Evolutionary conservation across 2,888 invertebrate genomes (phyloP), one percentile per base, ranked within the genome.

Genomic region (Tetramorium bicarinatum): DNA sequence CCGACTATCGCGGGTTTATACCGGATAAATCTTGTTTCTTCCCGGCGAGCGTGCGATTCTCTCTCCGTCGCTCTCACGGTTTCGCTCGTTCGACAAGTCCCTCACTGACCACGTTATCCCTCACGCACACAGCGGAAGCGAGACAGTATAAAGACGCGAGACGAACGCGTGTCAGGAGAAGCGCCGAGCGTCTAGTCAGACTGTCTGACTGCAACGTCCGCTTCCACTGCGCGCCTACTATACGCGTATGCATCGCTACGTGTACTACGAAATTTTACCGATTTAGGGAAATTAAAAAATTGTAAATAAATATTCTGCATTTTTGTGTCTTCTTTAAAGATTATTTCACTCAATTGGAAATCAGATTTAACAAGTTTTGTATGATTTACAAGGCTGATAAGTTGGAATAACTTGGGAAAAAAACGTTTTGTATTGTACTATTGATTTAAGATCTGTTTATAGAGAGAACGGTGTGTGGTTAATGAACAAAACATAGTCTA

Each of bases 1-100:
- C 92, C 88, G 91, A 91, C 92, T 89, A 84, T 84, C 86, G 82
- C 92, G 76, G 84, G 93, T 93, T 94, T 88, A 91, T 93, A 94
- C 93, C 92, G 93, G 94, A 93, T 93, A 92, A 93, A 93, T 93
- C 93, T 93, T 83, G 93, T 91, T 92, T 89, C 91, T 87, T 86
- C 75, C 83, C 87, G 86, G 69, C 84, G 89, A 91, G 85, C 87
- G 88, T 84, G 85, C 85, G 84, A 88, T 87, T 79, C 59, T 34
- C 67, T 88, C 88, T 90, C 89, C 84, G 64, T 85, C 85, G 72
- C 71, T 71, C 64, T 62, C 54, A 54, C 83, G 56, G 38, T 61
- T 76, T 85, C 62, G 83, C 85, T 56, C 82, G 83, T 80, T 79
- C 69, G 61, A 21, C 71, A 59, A 75, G 79, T 74, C 80, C 61